These are phyloP conservation scores for Callyntrura sp. DNA, from an alignment of 2,888 invertebrate species.

Conservation along the genomic window DNA sequence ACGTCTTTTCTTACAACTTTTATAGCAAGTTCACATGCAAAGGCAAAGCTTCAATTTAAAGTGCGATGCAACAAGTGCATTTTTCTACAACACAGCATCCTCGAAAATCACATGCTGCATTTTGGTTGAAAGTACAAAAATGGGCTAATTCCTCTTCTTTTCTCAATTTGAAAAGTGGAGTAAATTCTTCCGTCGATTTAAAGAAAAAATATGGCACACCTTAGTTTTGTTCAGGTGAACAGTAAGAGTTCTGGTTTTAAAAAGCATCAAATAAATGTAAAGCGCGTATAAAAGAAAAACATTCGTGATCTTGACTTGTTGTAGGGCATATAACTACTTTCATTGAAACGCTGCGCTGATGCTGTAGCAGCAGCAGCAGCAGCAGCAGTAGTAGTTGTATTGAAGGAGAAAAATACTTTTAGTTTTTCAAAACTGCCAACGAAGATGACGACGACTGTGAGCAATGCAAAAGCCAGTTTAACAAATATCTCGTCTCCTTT, in stretches of 20 bases:
- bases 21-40: slow-evolving; percentile 4
- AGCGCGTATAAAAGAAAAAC: slow-evolving; percentile 1
- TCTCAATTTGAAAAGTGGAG: slow-evolving; percentile 56
- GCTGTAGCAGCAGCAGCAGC: no score
- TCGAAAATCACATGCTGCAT: neutral
- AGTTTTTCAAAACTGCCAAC: slow-evolving; percentile 55
- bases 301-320: slow-evolving; percentile 51
- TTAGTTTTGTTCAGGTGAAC: slow-evolving; percentile 6
- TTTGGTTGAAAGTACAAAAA: neutral
- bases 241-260: slow-evolving; percentile 42
- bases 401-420: slow-evolving; percentile 50
- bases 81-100: neutral
- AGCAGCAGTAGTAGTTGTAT: no score
- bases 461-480: slow-evolving; percentile 69
- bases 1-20: neutral
- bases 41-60: neutral
- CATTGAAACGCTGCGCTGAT: slow-evolving; percentile 46
- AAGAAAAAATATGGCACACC: slow-evolving; percentile 52
- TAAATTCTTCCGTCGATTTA: slow-evolving; percentile 56
- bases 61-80: neutral
- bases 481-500: slow-evolving; percentile 51
- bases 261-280: slow-evolving; percentile 8
- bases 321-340: slow-evolving; percentile 46
- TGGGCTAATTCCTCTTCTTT: slow-evolving; percentile 51
- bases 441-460: neutral